A percentile compares a stretch with the other conserved stretches of the same genome.
Conservation (phyloP, 2,797 vertebrate genomes). For the Diceros bicornis region DNA sequence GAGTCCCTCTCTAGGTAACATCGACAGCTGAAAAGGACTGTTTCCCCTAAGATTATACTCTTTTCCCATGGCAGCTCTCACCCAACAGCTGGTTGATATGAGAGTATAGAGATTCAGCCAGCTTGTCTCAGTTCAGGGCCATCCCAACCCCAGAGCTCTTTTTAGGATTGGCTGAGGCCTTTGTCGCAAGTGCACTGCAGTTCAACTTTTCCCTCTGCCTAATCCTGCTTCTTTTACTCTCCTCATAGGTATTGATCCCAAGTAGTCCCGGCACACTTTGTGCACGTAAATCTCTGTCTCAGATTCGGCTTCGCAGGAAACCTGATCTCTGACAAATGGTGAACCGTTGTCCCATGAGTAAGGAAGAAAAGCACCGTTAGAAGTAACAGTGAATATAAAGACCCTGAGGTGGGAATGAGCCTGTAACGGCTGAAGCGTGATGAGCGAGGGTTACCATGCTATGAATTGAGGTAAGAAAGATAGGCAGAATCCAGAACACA, state of each 20-base stretch:
- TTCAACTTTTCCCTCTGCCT: background rate
- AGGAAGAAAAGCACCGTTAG: background rate
- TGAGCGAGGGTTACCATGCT: background rate
- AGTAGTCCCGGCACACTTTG: background rate
- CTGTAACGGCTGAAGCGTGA: background rate
- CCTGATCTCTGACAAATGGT: background rate
- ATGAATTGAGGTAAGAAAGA: background rate
- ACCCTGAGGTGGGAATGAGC: background rate
- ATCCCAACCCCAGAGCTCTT: background rate
- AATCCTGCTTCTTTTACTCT: background rate
- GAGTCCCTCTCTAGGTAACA: background rate
- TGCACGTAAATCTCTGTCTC: background rate
- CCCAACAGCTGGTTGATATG: background rate
- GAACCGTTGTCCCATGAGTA: background rate
- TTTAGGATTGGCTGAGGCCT: background rate
- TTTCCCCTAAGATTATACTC: background rate
- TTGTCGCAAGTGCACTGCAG: background rate
- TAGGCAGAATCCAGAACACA: background rate
- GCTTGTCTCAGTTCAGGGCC: background rate
- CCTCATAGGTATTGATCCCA: background rate
- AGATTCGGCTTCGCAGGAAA: background rate
- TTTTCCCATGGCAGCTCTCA: background rate
- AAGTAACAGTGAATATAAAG: background rate
- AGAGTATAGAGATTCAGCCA: background rate
- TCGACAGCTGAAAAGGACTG: background rate